phyloP scores from a whole-genome alignment of 2,113 vertebrate species.

The Lipotes vexillifer region DNA sequence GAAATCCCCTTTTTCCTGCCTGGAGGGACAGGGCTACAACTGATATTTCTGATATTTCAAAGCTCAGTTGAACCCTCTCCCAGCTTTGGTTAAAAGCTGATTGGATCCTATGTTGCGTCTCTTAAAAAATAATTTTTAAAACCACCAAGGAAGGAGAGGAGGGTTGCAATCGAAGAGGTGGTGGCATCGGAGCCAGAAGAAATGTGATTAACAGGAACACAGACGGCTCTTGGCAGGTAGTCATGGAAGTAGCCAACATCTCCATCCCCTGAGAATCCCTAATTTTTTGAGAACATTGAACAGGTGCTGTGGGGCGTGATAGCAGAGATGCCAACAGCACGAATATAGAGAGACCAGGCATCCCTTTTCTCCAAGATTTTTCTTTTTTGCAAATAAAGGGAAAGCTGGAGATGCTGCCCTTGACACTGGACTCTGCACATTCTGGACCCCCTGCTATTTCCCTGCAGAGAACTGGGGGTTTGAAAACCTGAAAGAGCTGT shows the following conservation, averaged over 20 bases:
- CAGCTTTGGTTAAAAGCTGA: not conserved
- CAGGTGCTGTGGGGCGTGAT: not conserved
- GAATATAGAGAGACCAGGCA: not conserved
- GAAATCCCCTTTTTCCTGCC: not conserved
- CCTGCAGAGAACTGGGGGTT: not conserved
- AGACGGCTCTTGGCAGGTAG: not conserved
- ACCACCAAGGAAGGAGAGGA: not conserved
- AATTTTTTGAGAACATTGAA: conserved; percentile 18
- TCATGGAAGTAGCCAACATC: not conserved
- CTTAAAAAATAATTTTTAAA: not conserved
- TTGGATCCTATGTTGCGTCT: not conserved
- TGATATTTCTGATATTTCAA: not conserved
- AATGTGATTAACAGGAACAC: not conserved
- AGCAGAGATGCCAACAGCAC: not conserved
- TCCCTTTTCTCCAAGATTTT: not conserved
- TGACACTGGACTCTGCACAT: not conserved
- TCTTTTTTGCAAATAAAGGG: not conserved
- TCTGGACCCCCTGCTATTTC: not conserved
- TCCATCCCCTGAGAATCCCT: not conserved
- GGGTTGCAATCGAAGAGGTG: not conserved
- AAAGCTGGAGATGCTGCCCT: not conserved
- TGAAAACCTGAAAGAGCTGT: not conserved
- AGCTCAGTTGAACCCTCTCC: not conserved
- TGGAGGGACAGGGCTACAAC: not conserved
- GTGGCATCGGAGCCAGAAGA: not conserved